A percentile compares a stretch with the other conserved stretches of the same genome.
Conservation (phyloP, 2,113 vertebrate species). For the Cromileptes altivelis region DNA sequence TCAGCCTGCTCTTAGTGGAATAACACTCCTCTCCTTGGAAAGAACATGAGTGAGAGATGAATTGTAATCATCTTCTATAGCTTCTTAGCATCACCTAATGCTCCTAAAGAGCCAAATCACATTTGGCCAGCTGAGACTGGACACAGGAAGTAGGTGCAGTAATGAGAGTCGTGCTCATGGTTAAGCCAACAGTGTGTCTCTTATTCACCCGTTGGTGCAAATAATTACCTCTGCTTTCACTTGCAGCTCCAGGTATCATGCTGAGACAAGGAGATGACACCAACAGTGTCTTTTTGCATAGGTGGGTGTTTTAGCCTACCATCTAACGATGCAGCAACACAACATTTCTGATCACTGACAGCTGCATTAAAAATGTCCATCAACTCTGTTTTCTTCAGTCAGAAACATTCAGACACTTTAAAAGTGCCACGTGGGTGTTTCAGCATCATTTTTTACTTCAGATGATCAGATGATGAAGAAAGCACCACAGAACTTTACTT, state of each 20-base stretch:
- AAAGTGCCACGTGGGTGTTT: constrained; percentile 3
- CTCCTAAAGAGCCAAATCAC: constrained; percentile 31
- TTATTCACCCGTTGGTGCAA: constrained; percentile 56
- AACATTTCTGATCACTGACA: constrained; percentile 13
- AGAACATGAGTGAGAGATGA: constrained; percentile 7
- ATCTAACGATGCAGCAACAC: neutral
- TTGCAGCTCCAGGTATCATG: constrained; percentile 31
- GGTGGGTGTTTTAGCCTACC: constrained; percentile 1
- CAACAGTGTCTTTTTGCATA: constrained; percentile 20
- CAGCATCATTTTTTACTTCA: neutral
- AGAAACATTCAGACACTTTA: neutral
- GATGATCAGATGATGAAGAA: constrained; percentile 1
- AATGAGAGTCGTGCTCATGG: constrained; percentile 21
- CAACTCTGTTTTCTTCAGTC: constrained; percentile 12
- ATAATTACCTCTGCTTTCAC: constrained; percentile 50
- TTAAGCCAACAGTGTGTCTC: constrained; percentile 25
- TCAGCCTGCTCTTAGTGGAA: constrained; percentile 32
- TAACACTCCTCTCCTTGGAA: constrained; percentile 16
- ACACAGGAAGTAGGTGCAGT: constrained; percentile 7
- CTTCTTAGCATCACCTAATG: constrained; percentile 31
- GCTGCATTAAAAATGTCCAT: constrained; percentile 27
- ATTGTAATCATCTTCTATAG: constrained; percentile 24
- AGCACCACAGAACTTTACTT: neutral
- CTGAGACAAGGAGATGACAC: constrained; percentile 43
- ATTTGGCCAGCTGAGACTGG: constrained; percentile 12